These are phyloP conservation scores for Lepetodrilus schrolli DNA, from an alignment of 2,888 invertebrate species.

Conservation along the genomic window DNA sequence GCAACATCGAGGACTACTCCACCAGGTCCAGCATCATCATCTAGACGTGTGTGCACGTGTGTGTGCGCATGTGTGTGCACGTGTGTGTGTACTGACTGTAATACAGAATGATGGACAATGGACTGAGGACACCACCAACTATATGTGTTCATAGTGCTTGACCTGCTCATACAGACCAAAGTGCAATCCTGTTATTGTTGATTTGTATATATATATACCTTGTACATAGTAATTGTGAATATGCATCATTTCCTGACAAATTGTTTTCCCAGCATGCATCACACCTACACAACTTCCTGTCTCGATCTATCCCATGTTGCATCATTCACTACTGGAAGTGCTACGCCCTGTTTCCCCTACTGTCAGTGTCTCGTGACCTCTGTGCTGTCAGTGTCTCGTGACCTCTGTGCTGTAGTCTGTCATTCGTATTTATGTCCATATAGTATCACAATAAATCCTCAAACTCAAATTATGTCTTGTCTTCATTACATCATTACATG, in stretches of 20 bases:
- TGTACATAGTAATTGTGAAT: neutral
- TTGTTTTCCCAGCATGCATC: neutral
- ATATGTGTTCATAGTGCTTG: neutral
- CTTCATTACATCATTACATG: neutral
- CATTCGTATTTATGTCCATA: conserved; percentile 24
- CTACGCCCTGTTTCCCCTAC: neutral
- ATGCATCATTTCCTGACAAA: neutral
- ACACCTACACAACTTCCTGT: neutral
- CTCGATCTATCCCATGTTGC: conserved; percentile 2
- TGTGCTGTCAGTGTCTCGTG: neutral
- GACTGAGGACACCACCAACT: neutral
- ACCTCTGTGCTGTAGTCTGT: conserved; percentile 5
- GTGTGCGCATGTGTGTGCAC: no score
- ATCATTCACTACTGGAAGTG: neutral
- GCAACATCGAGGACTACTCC: conserved; percentile 19
- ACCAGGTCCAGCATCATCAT: conserved; percentile 25
- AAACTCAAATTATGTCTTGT: neutral
- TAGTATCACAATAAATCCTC: conserved; percentile 11
- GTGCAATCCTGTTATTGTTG: conserved; percentile 11
- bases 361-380: neutral
- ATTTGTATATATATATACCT: neutral
- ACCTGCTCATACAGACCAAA: neutral
- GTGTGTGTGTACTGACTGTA: neutral
- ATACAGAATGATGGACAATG: conserved; percentile 1
- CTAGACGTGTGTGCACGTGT: no score